These are phyloP conservation scores for Meloidogyne floridensis DNA, from an alignment of 1,140 invertebrate genomes.

Conservation along the genomic window DNA sequence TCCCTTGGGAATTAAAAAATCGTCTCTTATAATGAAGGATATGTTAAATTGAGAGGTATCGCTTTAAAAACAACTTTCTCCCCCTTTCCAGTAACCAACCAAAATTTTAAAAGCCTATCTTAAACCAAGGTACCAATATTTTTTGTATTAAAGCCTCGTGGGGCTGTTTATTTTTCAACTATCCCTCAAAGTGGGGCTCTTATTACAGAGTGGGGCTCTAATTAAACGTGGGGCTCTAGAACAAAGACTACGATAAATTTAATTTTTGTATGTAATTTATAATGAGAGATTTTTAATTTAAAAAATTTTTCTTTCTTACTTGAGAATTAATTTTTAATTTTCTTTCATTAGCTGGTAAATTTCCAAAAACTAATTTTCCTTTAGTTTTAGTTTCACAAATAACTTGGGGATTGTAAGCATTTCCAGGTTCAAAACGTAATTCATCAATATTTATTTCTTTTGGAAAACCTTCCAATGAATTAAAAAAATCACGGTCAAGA, in stretches of 20 bases:
- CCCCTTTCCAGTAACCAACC: too few species aligned
- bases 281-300: constrained; percentile 60
- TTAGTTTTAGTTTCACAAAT: constrained; percentile 79
- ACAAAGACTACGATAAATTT: not conserved
- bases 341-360: constrained; percentile 62
- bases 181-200: too few species aligned
- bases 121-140: too few species aligned
- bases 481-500: constrained; percentile 59
- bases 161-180: too few species aligned
- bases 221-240: too few species aligned
- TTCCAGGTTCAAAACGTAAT: constrained; percentile 65
- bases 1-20: too few species aligned
- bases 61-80: too few species aligned
- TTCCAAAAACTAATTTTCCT: constrained; percentile 75
- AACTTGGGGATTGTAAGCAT: constrained; percentile 74
- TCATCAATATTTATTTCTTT: constrained; percentile 47
- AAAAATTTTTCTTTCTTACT: constrained; percentile 63
- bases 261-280: constrained; percentile 28
- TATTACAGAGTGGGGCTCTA: too few species aligned
- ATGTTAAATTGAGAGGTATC: too few species aligned
- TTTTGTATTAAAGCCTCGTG: too few species aligned
- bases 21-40: too few species aligned
- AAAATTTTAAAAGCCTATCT: too few species aligned
- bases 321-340: constrained; percentile 66
- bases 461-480: constrained; percentile 46